A percentile compares a stretch with the other conserved stretches of the same genome.
phyloP scores from a whole-genome alignment of 2,113 vertebrate genomes.

The Malurus melanocephalus region DNA sequence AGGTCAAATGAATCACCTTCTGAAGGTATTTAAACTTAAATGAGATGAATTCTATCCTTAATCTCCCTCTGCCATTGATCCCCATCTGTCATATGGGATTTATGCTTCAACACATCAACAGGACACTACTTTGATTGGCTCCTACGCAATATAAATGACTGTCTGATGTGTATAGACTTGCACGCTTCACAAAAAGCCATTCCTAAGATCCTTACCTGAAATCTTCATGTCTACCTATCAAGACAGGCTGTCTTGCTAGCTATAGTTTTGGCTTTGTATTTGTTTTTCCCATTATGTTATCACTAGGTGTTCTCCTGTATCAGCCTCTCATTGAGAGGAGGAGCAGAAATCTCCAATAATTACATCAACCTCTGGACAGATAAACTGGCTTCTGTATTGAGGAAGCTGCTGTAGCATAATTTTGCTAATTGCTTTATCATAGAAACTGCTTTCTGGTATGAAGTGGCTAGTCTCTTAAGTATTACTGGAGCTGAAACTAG shows the following conservation, averaged over 20 bases:
- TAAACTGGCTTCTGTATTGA: background rate
- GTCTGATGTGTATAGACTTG: background rate
- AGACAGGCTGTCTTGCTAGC: background rate
- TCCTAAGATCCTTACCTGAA: background rate
- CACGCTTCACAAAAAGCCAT: background rate
- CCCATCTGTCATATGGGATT: background rate
- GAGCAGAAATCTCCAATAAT: background rate
- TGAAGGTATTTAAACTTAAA: conserved; percentile 38
- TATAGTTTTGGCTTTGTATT: background rate
- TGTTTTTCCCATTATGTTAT: background rate
- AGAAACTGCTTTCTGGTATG: background rate
- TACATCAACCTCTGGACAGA: background rate
- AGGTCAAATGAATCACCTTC: conserved; percentile 56
- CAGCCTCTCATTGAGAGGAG: background rate
- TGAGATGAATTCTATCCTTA: conserved; percentile 34
- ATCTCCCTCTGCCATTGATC: conserved; percentile 25
- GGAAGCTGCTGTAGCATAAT: background rate
- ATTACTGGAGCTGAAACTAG: background rate
- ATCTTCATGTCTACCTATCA: background rate
- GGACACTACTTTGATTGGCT: background rate
- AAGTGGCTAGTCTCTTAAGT: background rate
- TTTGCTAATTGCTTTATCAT: background rate
- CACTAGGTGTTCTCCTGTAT: background rate
- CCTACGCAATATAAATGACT: rapidly evolving
- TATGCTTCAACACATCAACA: conserved; percentile 24